Evolutionary conservation across 1,140 invertebrate genomes (phyloP), one percentile per base, ranked within the genome.

Genomic region (Melanaphis sacchari): DNA sequence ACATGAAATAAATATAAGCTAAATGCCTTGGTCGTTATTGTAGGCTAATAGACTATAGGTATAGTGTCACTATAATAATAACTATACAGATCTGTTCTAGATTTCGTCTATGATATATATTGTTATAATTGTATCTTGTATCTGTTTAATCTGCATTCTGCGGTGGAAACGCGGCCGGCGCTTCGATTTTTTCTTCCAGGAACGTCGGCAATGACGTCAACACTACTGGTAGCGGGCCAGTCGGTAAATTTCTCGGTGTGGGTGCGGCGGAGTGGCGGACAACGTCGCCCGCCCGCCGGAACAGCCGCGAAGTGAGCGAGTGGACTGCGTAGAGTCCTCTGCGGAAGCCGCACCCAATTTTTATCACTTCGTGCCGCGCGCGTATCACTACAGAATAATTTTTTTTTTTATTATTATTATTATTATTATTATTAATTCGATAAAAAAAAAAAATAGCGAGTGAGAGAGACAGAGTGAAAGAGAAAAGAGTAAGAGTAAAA

Each of bases 331-430:
- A 46, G 81, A 85, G 46, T 85, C 46, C 81, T 93, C 40, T 93
- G 85, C 91, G 91, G 91, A 93, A 93, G 91, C 91, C 91, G 91
- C 91, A 93, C 91, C 91, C 91, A 93, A 93, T 93, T 93, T 93
- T 93, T 93, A 93, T 93, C 91, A 93, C 81, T 93, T 8, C 52
- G 41, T 76, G 38, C 81, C 91, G 91, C 91, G 46, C 91, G 91
- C 91, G 46, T 93, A 93, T 93, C 91, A 93, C 76, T 82, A 40
- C 15, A 85, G 54, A n/a, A 76, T 76, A 76, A 76, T 76, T 76
- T 76, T 76, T 52, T 52, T 52, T 52, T 59, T 66, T 66, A 46
- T 46, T 49, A 49, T 49, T 49, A 49, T 76, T 49, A 88, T 31
- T 88, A 87, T 85, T 93, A 85, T 93, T 93, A 85, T 93, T 93